Evolutionary conservation across 1,140 invertebrate genomes (phyloP), one percentile per base, ranked within the genome.

Genomic region (Leptinotarsa undecemlineata): DNA sequence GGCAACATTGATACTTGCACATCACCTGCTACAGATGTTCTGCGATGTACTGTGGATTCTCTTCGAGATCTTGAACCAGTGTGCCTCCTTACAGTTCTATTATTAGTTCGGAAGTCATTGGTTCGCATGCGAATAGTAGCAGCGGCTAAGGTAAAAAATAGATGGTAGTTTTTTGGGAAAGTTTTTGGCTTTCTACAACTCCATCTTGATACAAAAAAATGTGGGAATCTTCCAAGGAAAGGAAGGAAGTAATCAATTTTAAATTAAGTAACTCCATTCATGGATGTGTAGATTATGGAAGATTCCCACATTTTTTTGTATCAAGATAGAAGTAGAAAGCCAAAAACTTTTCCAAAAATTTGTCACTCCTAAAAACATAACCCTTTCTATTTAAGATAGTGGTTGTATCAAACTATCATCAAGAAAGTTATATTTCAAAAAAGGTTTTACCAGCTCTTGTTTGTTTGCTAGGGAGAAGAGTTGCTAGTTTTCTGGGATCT

Each of bases 401-500:
- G 33, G 33, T 42, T 42, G 51, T 15, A n/a, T 5, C 2, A 17
- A n/a, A 57, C 33, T 42, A 2, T 42, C 8, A 42, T 11, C 33
- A 42, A 42, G 33, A 1, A 19, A 57, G n/a, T 57, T 17, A 57
- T 57, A n/a, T 57, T 57, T 57, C 6, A 17, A 19, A 57, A 57
- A 57, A 57, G 51, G 15, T 64, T 48, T 63, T 71, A 81, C 81
- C 81, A 77, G 90, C 90, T 77, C 92, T 86, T 51, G 89, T 91
- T 81, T 94, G 92, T 85, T 93, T 94, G 76, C 92, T 93, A 0
- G 93, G 93, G 70, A 94, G 85, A 69, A 94, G 83, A 20, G 92
- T 94, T 0, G 92, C 90, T 71, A 94, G 88, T 70, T 92, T 90
- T 20, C 91, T 89, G 15, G 92, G 91, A 85, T 93, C 91, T 79